A percentile compares a stretch with the other conserved stretches of the same genome.
phyloP scores from a whole-genome alignment of 2,888 invertebrate genomes.

The Conomelus anceps region DNA sequence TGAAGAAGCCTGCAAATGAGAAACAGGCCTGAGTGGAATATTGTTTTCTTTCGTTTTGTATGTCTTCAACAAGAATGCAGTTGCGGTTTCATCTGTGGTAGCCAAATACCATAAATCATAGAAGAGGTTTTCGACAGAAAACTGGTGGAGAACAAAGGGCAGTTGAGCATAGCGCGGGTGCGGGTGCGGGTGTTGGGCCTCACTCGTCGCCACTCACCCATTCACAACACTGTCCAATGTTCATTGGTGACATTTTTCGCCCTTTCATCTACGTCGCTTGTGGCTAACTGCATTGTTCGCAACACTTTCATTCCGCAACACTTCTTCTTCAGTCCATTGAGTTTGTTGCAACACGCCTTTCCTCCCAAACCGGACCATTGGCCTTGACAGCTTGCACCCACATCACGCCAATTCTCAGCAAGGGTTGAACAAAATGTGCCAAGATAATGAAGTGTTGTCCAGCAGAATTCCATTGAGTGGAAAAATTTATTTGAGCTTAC shows the following conservation, averaged over 20 bases:
- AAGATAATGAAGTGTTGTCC: neutral
- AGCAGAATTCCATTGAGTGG: neutral
- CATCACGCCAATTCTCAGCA: too few relatives aligned
- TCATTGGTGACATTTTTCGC: neutral
- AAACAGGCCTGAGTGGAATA: neutral
- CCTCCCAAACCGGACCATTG: neutral
- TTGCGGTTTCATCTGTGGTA: neutral
- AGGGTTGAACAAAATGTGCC: neutral
- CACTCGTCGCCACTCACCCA: neutral
- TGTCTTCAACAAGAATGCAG: neutral
- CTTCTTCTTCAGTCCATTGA: neutral
- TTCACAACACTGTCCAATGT: neutral
- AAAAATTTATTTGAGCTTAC: neutral
- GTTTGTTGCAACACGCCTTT: neutral
- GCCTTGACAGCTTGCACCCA: neutral
- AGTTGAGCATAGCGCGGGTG: neutral
- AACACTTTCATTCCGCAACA: neutral
- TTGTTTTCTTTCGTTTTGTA: neutral
- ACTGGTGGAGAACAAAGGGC: too few relatives aligned
- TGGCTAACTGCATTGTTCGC: neutral
- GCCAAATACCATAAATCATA: neutral
- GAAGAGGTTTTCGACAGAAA: neutral
- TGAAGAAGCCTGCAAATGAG: neutral
- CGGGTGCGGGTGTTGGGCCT: too few relatives aligned
- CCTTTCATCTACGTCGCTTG: too few relatives aligned